Evolutionary conservation across 2,888 invertebrate species (phyloP).

Genomic region (Neoaliturus tenellus): DNA sequence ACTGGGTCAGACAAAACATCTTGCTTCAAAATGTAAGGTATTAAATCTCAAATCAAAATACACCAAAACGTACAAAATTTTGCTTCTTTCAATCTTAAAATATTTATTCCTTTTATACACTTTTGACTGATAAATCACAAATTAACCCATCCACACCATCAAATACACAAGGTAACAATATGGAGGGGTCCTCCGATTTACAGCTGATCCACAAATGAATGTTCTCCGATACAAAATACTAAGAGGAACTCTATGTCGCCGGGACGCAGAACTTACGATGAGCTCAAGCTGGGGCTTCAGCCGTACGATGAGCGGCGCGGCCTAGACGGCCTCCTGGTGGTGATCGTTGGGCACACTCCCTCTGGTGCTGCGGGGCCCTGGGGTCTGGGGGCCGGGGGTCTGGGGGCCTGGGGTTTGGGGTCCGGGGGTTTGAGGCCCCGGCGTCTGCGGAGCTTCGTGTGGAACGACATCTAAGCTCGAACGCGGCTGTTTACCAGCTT

Average conservation of each 20-base stretch:
- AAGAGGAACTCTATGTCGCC: neutral
- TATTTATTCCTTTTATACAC: too few relatives aligned
- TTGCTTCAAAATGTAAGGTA: too few relatives aligned
- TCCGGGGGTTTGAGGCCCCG: slow-evolving; percentile 6
- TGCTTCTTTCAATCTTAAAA: too few relatives aligned
- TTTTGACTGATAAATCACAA: too few relatives aligned
- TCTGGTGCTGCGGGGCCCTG: slow-evolving; percentile 4
- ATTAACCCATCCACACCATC: too few relatives aligned
- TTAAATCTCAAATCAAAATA: too few relatives aligned
- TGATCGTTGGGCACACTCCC: slow-evolving; percentile 13
- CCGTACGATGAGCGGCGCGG: neutral
- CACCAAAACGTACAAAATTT: too few relatives aligned
- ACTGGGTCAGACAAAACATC: too few relatives aligned
- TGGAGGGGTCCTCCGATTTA: too few relatives aligned
- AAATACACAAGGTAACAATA: too few relatives aligned
- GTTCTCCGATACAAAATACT: slow-evolving; percentile 5
- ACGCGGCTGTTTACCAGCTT: slow-evolving; percentile 46
- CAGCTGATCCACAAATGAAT: neutral
- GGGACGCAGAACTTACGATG: neutral
- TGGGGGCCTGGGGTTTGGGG: slow-evolving; percentile 5
- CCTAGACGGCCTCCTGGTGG: neutral
- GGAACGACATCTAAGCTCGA: slow-evolving; percentile 49
- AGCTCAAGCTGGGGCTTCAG: neutral
- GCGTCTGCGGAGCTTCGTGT: slow-evolving; percentile 21
- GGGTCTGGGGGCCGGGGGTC: slow-evolving; percentile 11